Evolutionary conservation across 2,888 invertebrate genomes (phyloP).

Genomic region (Galeruca laticollis): DNA sequence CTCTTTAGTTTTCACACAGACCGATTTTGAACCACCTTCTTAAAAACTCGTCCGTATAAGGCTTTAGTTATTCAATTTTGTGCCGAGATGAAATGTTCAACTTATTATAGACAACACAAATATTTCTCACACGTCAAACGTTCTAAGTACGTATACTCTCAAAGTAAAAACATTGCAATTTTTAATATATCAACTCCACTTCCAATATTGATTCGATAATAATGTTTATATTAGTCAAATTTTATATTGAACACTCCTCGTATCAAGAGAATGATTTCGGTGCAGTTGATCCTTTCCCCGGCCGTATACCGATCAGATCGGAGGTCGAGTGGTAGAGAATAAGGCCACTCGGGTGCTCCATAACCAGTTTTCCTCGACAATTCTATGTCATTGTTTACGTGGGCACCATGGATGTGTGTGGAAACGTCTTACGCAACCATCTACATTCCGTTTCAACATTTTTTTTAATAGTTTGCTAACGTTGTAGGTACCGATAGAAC

Average conservation of each 20-base stretch:
- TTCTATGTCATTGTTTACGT: conserved; percentile 64
- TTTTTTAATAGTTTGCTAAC: conserved; percentile 48
- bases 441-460: conserved; percentile 59
- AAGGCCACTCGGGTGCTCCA: conserved; percentile 61
- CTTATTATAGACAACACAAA: too few species aligned
- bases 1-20: too few species aligned
- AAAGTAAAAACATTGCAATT: too few species aligned
- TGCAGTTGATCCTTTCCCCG: conserved; percentile 38
- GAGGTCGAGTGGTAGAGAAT: conserved; percentile 62
- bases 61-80: too few species aligned
- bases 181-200: too few species aligned
- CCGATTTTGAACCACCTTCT: too few species aligned
- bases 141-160: too few species aligned
- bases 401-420: conserved; percentile 58
- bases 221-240: too few species aligned
- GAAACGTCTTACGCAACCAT: conserved; percentile 60
- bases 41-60: too few species aligned
- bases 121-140: too few species aligned
- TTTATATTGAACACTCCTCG: background rate
- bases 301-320: conserved; percentile 60
- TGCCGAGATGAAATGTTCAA: too few species aligned
- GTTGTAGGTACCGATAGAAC: conserved; percentile 41
- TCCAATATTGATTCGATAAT: too few species aligned
- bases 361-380: conserved; percentile 66
- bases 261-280: background rate